A percentile compares a stretch with the other conserved stretches of the same genome.
These are phyloP conservation scores for Dicycla oo DNA, from an alignment of 2,888 invertebrate species.

Conservation along the genomic window DNA sequence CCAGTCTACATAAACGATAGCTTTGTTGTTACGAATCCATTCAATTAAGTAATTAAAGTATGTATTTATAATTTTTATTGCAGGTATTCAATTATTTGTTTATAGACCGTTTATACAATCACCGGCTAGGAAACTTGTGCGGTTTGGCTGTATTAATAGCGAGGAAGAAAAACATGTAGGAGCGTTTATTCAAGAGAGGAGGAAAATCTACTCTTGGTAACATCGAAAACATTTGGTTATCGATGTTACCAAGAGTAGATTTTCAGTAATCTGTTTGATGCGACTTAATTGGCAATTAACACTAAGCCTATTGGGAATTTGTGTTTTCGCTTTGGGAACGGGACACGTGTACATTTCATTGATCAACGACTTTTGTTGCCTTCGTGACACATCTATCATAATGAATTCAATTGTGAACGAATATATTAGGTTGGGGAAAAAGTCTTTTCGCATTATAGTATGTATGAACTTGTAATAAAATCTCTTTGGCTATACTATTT, in stretches of 20 bases:
- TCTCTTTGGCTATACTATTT: too few relatives aligned
- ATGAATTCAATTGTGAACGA: not conserved
- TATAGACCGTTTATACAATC: constrained; percentile 26
- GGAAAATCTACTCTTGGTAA: not conserved
- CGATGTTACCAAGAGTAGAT: too few relatives aligned
- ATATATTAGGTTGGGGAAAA: too few relatives aligned
- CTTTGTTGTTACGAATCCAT: constrained; percentile 38
- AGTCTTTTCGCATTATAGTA: too few relatives aligned
- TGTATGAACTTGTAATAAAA: too few relatives aligned
- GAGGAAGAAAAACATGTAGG: constrained; percentile 1
- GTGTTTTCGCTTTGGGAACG: not conserved
- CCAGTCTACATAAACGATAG: constrained; percentile 26
- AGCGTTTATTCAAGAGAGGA: not conserved
- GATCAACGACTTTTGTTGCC: not conserved
- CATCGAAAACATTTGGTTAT: constrained; percentile 2
- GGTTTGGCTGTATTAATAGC: constrained; percentile 15
- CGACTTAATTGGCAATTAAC: constrained; percentile 41
- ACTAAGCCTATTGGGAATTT: constrained; percentile 21
- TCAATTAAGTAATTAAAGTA: constrained; percentile 47
- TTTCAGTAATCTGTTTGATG: constrained; percentile 24
- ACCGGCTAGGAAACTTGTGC: not conserved
- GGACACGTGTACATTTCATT: constrained; percentile 16
- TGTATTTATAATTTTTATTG: constrained; percentile 28
- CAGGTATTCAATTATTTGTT: constrained; percentile 41
- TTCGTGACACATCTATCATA: not conserved